Conservation (phyloP, 92 coral and sea anemone genomes). For the Heteractis magnifica region DNA sequence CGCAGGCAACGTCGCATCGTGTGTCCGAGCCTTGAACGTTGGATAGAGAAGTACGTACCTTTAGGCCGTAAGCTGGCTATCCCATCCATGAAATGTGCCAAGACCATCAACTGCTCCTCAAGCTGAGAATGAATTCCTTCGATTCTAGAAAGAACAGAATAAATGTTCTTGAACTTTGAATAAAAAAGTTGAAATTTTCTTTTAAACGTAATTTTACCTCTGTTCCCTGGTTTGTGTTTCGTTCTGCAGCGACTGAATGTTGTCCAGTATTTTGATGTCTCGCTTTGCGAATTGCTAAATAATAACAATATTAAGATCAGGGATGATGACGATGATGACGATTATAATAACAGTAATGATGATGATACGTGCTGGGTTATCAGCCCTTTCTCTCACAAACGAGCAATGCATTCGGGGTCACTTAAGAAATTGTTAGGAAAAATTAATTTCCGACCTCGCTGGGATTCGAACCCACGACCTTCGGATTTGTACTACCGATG, state of each 20-base stretch:
- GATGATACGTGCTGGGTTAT: too few species aligned
- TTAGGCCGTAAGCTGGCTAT: conserved; percentile 89
- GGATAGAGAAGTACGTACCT: conserved; percentile 44
- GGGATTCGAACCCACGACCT: too few species aligned
- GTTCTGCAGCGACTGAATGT: conserved; percentile 75
- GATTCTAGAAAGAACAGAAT: conserved; percentile 47
- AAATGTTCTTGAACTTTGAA: background rate
- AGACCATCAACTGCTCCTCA: conserved; percentile 74
- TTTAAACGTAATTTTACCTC: conserved; percentile 45
- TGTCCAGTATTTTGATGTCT: conserved; percentile 75
- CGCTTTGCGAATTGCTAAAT: conserved; percentile 79
- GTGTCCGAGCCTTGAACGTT: background rate
- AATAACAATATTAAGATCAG: background rate
- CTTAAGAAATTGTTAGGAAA: too few species aligned
- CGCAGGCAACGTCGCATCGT: background rate
- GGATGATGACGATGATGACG: background rate
- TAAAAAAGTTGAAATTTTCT: too few species aligned
- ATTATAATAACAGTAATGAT: too few species aligned
- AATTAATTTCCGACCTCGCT: too few species aligned
- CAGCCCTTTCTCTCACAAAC: too few species aligned
- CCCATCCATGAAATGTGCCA: conserved; percentile 90
- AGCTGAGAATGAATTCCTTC: conserved; percentile 85
- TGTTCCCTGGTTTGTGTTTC: conserved; percentile 83
- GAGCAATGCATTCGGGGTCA: too few species aligned
- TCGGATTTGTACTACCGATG: too few species aligned